Base-by-base conservation (phyloP, 2,888 invertebrate genomes). In the Nyleta sp. region DNA sequence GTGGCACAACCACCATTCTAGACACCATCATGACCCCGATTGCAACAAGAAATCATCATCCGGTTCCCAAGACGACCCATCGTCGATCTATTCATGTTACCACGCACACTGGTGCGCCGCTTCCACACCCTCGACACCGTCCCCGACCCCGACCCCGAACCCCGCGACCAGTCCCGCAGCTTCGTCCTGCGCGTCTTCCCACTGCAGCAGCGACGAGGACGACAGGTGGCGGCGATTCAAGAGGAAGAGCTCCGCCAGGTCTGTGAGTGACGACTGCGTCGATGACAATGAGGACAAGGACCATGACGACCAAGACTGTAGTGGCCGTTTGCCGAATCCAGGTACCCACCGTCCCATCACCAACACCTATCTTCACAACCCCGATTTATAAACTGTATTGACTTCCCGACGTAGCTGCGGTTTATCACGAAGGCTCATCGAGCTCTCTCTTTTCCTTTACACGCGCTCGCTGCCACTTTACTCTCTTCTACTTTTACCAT, bases 301-400 rank as follows among this genome's bases (percentile, higher is more conserved):
- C 42, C 64, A 31, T 20, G 76, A 81, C 80, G 87, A 89, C 75
- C 85, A 84, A 84, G 88, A 87, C 84, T 86, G 87, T 88, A 87
- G 88, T 83, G 86, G 90, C 87, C 86, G 84, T 82, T 86, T 90
- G 88, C 88, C 89, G 81, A 90, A 88, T 89, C 89, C 90, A 90
- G 90, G 90, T 90, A 90, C 86, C 89, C 88, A 84, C 87, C 85
- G 86, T 84, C 67, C 68, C 79, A 78, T 71, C 81, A 72, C 68
- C 77, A 80, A 57, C 75, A 50, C 68, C 81, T 53, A 57, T 75
- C 81, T 76, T 78, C 67, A 74, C 74, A 35, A 52, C 28, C 57
- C 67, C 35, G 53, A 59, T 73, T 73, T 57, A 73, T 35, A 42
- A 67, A 67, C 46, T 74, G 59, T 67, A 67, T 53, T 67, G 40